Evolutionary conservation across 2,113 vertebrate species (phyloP), one percentile per base, ranked within the genome.

Genomic region (Eira barbara): DNA sequence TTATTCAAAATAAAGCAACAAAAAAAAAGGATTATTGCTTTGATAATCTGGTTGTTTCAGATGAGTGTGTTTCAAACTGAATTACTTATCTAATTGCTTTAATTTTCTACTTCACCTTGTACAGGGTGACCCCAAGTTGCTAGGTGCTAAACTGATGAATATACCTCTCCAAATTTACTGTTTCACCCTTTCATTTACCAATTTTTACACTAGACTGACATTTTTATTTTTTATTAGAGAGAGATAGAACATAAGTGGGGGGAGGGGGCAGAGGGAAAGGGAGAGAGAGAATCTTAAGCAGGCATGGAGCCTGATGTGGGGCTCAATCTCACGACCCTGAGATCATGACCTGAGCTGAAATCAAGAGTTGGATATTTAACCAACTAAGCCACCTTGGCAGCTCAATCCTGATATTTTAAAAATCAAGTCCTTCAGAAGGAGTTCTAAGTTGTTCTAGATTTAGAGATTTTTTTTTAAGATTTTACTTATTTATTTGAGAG

Each of bases 31-130:
- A 84, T 63, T 96, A 76, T 96, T 85, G 59, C 81, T 94, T 96
- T 65, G 89, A 97, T 97, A 93, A 96, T 95, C 81, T 95, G 94
- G 18, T 94, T 96, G 91, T 98, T 98, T 89, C 85, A 97, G 45
- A 95, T 49, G 82, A 96, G 31, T 94, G 7, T 89, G 34, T 96
- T 96, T 95, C 91, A 67, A 94, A 91, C 45, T 82, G 78, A 97
- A 86, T 95, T 95, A 83, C 65, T 27, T 52, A 95, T 31, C 81
- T 96, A 94, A 97, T 96, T 97, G 73, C 73, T 97, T 98, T 59
- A 85, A 69, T 98, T 97, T 97, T 96, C 78, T 45, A 91, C 89
- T 97, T 94, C 31, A 82, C 65, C 93, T 97, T 95, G 49, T 90
- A 57, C 78, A 61, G 27, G 27, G 6, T 89, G 27, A 4, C 59